Conservation (phyloP, 2,797 vertebrate genomes). For the Hypotaenidia philippensis region DNA sequence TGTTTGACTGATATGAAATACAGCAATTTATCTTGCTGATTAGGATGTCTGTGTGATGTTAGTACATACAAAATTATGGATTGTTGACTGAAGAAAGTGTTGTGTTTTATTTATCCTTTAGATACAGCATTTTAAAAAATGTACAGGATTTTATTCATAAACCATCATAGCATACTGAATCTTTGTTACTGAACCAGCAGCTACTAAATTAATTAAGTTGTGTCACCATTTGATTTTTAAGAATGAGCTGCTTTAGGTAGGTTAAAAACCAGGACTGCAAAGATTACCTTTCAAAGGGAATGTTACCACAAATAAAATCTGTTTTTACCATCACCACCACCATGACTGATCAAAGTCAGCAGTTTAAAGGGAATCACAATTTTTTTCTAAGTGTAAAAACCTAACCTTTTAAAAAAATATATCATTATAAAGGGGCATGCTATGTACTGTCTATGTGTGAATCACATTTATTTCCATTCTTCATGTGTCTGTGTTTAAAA, state of each 20-base stretch:
- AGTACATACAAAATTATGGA: not conserved
- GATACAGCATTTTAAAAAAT: not conserved
- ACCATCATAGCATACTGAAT: not conserved
- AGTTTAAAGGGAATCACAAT: not conserved
- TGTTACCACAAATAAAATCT: not conserved
- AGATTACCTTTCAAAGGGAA: not conserved
- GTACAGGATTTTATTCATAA: not conserved
- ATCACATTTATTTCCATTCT: not conserved
- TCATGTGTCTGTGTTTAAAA: not conserved
- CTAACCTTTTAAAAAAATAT: not conserved
- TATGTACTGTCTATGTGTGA: not conserved
- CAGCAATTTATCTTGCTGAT: not conserved
- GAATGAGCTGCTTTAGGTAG: not conserved
- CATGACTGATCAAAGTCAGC: not conserved
- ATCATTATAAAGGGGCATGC: not conserved
- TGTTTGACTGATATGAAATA: not conserved
- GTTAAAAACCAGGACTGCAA: not conserved
- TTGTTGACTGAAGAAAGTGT: slow-evolving; percentile 8
- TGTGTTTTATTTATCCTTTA: slow-evolving; percentile 1
- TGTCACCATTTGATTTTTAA: slow-evolving; percentile 10
- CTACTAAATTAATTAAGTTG: slow-evolving; percentile 15
- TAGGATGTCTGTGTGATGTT: not conserved
- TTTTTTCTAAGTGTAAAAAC: not conserved
- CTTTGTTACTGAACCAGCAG: slow-evolving; percentile 15
- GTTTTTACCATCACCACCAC: not conserved